A percentile compares a stretch with the other conserved stretches of the same genome.
Conservation (phyloP, 2,797 vertebrate genomes). For the Anguilla anguilla region DNA sequence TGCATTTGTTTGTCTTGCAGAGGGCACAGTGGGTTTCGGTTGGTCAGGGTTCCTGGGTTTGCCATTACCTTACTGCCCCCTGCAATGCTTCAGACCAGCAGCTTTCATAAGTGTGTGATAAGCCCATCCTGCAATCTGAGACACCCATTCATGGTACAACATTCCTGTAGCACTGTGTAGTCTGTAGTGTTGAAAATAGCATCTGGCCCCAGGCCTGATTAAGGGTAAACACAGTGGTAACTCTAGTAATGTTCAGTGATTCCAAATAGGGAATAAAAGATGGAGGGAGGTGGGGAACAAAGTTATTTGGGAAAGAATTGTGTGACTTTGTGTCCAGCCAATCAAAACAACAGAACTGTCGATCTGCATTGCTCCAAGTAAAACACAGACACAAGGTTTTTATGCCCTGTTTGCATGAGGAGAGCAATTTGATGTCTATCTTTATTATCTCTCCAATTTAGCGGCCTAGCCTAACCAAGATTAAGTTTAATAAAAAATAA, state of each 20-base stretch:
- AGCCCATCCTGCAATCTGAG: not conserved
- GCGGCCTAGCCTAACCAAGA: not conserved
- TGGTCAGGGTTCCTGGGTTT: not conserved
- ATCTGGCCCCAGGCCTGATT: not conserved
- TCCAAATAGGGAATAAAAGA: not conserved
- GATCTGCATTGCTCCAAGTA: not conserved
- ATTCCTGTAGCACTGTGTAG: not conserved
- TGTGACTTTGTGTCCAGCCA: not conserved
- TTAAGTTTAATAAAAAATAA: slow-evolving; percentile 9
- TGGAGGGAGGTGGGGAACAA: not conserved
- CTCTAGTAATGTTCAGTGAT: not conserved
- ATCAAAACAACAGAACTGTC: not conserved
- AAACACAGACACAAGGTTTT: not conserved
- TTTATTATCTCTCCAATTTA: slow-evolving; percentile 4
- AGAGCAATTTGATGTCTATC: not conserved
- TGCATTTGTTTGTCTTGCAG: not conserved
- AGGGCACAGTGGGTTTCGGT: not conserved
- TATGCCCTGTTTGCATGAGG: not conserved
- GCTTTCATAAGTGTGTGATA: not conserved
- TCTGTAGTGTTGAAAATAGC: slow-evolving; percentile 4
- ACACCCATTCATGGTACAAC: not conserved
- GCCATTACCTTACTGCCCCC: not conserved
- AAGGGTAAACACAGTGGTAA: not conserved
- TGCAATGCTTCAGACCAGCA: not conserved
- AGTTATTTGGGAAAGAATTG: not conserved